Percentiles rank a stretch among this genome's conserved stretches.
phyloP scores from a whole-genome alignment of 2,113 vertebrate genomes.

The Octodon degus region DNA sequence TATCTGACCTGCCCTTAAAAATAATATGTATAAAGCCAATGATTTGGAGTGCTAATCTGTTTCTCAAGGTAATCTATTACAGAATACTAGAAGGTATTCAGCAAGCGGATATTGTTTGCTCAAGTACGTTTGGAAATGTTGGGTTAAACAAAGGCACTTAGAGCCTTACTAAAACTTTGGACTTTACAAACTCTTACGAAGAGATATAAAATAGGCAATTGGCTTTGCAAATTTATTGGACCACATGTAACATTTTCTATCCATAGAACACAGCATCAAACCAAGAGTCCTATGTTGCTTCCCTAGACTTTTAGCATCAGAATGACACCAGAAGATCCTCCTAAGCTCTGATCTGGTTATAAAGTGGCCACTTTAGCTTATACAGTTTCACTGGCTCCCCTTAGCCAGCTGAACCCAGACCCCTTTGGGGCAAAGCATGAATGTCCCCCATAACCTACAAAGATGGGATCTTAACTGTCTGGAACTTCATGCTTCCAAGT shows the following conservation, averaged over 20 bases:
- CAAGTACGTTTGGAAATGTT: not conserved
- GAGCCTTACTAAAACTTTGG: not conserved
- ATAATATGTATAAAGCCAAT: not conserved
- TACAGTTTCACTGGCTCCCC: not conserved
- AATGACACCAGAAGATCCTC: not conserved
- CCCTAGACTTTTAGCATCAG: not conserved
- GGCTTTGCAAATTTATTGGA: not conserved
- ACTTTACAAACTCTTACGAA: not conserved
- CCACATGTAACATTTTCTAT: not conserved
- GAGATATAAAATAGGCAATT: not conserved
- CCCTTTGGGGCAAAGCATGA: not conserved
- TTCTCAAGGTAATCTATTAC: not conserved
- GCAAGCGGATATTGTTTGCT: not conserved
- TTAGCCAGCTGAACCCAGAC: not conserved
- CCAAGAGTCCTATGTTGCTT: not conserved
- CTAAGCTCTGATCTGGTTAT: not conserved
- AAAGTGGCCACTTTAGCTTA: not conserved
- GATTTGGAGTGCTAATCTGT: not conserved
- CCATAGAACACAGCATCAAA: not conserved
- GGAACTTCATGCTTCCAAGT: not conserved
- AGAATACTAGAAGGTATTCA: not conserved
- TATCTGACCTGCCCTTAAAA: not conserved
- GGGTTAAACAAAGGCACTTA: not conserved
- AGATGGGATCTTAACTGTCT: not conserved
- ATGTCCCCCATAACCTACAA: not conserved